phyloP scores from a whole-genome alignment of 2,888 invertebrate species.

The Eupeodes latifasciatus region DNA sequence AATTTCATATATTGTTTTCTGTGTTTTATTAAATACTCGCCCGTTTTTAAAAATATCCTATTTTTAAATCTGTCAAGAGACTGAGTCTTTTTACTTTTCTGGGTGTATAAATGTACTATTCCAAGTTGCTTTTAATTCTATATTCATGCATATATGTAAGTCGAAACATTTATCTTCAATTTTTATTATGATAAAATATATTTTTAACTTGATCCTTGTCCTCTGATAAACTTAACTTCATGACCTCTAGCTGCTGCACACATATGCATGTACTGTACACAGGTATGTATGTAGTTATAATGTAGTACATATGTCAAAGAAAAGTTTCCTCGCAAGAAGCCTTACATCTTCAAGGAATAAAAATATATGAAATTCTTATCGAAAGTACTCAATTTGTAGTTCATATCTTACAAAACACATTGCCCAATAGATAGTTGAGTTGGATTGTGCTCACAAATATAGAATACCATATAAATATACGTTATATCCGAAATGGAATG shows the following conservation, averaged over 20 bases:
- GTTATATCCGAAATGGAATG: constrained; percentile 11
- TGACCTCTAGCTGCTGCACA: not conserved
- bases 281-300: too few relatives aligned
- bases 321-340: not conserved
- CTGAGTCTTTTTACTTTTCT: too few relatives aligned
- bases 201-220: not conserved
- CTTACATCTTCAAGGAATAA: not conserved
- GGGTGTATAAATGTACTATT: too few relatives aligned
- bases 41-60: too few relatives aligned
- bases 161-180: too few relatives aligned
- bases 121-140: too few relatives aligned
- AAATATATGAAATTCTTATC: constrained; percentile 14
- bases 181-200: too few relatives aligned
- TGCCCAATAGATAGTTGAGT: constrained; percentile 22
- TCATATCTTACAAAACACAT: constrained; percentile 32
- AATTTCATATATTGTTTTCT: too few relatives aligned
- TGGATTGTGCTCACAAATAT: constrained; percentile 6
- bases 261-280: too few relatives aligned
- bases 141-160: too few relatives aligned
- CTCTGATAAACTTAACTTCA: not conserved
- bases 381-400: constrained; percentile 50
- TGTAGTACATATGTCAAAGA: not conserved
- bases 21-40: too few relatives aligned
- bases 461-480: not conserved
- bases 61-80: too few relatives aligned